Evolutionary conservation across 2,888 invertebrate species (phyloP).

Genomic region (Galerucella pusilla): DNA sequence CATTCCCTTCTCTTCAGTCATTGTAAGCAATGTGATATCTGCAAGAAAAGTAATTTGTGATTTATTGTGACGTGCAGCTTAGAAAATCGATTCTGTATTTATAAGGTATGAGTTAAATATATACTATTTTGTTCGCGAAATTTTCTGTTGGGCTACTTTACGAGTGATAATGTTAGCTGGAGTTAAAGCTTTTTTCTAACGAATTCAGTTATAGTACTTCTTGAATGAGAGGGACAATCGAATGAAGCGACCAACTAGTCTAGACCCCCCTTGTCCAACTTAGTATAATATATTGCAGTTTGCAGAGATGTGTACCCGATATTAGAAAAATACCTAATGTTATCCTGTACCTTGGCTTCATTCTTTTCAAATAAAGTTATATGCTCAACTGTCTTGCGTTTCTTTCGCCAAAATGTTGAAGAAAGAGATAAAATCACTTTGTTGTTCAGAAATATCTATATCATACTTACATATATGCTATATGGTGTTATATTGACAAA

Average conservation of each 20-base stretch:
- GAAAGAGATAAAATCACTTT: conserved; percentile 8
- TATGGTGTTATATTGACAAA: conserved; percentile 26
- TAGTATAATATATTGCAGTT: conserved; percentile 56
- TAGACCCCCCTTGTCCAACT: conserved; percentile 60
- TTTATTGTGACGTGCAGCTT: background rate
- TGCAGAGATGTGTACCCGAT: conserved; percentile 62
- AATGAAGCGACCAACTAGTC: conserved; percentile 59
- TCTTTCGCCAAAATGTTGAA: conserved; percentile 35
- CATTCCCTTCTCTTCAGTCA: no score
- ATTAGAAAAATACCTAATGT: conserved; percentile 59
- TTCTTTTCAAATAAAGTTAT: conserved; percentile 52
- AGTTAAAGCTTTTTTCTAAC: conserved; percentile 43
- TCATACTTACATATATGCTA: conserved; percentile 23
- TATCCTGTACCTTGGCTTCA: conserved; percentile 58
- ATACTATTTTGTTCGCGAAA: conserved; percentile 47
- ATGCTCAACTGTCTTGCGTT: conserved; percentile 51
- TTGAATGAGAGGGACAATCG: conserved; percentile 57
- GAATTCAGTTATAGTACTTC: conserved; percentile 53
- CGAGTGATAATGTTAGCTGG: conserved; percentile 22
- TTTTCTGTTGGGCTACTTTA: conserved; percentile 42
- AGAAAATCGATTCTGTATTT: background rate
- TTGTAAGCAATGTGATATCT: no score
- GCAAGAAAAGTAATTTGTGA: background rate
- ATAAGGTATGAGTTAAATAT: conserved; percentile 53
- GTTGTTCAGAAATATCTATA: conserved; percentile 30